A percentile compares a stretch with the other conserved stretches of the same genome.
phyloP scores from a whole-genome alignment of 2,888 invertebrate genomes.

The Apoda limacodes region DNA sequence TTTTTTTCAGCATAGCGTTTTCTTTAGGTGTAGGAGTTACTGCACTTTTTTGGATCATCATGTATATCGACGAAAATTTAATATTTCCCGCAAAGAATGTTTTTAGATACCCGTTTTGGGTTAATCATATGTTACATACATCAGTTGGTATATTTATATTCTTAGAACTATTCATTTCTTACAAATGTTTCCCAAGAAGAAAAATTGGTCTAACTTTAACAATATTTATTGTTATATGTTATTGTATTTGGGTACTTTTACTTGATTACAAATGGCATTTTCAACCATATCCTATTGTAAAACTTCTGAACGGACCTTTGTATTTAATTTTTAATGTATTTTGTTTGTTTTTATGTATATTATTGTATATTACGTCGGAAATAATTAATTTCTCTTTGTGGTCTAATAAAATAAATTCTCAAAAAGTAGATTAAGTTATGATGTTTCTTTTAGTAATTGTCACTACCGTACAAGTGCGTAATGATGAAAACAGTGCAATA shows the following conservation, averaged over 20 bases:
- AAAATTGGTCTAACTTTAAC: conserved; percentile 71
- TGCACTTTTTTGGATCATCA: conserved; percentile 88
- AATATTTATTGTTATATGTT: too few species aligned
- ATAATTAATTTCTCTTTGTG: too few species aligned
- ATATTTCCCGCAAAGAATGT: conserved; percentile 86
- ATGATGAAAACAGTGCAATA: too few species aligned
- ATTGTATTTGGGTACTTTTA: too few species aligned
- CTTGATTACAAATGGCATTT: too few species aligned
- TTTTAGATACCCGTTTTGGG: conserved; percentile 84
- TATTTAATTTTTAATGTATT: conserved; percentile 77
- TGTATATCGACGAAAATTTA: conserved; percentile 85
- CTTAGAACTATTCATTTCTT: conserved; percentile 78
- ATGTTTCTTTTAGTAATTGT: too few species aligned
- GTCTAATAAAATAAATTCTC: too few species aligned
- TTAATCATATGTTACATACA: conserved; percentile 92
- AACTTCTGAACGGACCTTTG: conserved; percentile 75
- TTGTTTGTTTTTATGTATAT: too few species aligned
- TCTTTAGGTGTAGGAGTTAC: conserved; percentile 85
- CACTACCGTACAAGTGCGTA: too few species aligned
- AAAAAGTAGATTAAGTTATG: too few species aligned
- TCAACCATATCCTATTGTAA: conserved; percentile 88
- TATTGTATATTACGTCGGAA: too few species aligned
- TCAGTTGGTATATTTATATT: conserved; percentile 81
- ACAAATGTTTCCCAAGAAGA: conserved; percentile 78
- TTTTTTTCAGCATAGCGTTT: conserved; percentile 76